Evolutionary conservation across 2,113 vertebrate species (phyloP).

Genomic region (Halcyon malimbica): DNA sequence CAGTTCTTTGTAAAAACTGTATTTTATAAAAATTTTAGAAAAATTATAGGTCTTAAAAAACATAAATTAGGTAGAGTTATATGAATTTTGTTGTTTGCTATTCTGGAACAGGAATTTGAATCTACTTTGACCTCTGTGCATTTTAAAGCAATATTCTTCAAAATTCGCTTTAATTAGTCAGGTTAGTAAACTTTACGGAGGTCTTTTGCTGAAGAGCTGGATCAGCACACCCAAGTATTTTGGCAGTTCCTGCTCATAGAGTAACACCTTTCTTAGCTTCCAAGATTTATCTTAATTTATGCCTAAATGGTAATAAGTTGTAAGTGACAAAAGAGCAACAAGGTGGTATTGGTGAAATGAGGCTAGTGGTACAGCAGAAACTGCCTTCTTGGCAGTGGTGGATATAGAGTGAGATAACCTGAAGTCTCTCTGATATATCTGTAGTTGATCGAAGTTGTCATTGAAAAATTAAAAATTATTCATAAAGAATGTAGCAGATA

Average conservation of each 20-base stretch:
- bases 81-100: not conserved
- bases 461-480: not conserved
- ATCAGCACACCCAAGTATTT: not conserved
- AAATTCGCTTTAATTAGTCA: not conserved
- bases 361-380: not conserved
- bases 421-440: not conserved
- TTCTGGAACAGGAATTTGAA: not conserved
- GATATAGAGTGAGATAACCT: not conserved
- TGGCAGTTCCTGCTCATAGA: not conserved
- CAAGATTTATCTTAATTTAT: not conserved
- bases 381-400: not conserved
- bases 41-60: not conserved
- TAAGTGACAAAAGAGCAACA: not conserved
- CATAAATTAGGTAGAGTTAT: not conserved
- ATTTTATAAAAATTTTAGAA: not conserved
- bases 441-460: not conserved
- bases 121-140: not conserved
- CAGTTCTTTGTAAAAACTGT: not conserved
- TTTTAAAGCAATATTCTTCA: not conserved
- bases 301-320: not conserved
- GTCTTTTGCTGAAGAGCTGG: not conserved
- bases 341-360: fast-evolving
- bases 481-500: not conserved
- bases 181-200: not conserved
- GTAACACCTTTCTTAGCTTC: not conserved